These are phyloP conservation scores for Agriopis leucophaearia DNA, from an alignment of 2,888 invertebrate genomes.

Conservation along the genomic window DNA sequence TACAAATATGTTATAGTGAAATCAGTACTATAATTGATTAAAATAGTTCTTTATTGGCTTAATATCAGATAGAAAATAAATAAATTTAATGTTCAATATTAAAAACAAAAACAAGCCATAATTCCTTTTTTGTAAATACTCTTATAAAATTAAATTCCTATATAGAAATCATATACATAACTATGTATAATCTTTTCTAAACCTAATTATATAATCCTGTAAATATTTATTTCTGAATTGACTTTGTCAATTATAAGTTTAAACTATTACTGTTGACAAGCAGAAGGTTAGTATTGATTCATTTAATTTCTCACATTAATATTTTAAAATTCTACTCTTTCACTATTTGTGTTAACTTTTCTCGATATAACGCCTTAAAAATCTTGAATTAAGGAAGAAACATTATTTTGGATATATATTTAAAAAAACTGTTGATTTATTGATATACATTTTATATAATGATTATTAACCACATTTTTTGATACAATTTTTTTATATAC, in stretches of 20 bases:
- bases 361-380: too few species aligned
- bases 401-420: too few species aligned
- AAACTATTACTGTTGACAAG: not conserved
- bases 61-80: not conserved
- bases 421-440: too few species aligned
- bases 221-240: slow-evolving; percentile 11
- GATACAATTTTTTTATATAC: too few species aligned
- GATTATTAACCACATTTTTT: too few species aligned
- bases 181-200: not conserved
- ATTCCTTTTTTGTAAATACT: not conserved
- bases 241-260: slow-evolving; percentile 13
- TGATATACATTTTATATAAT: too few species aligned
- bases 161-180: not conserved
- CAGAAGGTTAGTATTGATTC: slow-evolving; percentile 9
- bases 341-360: too few species aligned
- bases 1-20: not conserved
- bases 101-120: not conserved
- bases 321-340: too few species aligned
- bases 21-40: not conserved
- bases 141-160: not conserved
- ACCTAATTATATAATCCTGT: slow-evolving; percentile 10
- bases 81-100: not conserved
- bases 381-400: too few species aligned
- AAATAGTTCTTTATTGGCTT: not conserved
- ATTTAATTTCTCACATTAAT: not conserved